Conservation (phyloP, 2,888 invertebrate species). For the Dasysyrphus albostriatus region DNA sequence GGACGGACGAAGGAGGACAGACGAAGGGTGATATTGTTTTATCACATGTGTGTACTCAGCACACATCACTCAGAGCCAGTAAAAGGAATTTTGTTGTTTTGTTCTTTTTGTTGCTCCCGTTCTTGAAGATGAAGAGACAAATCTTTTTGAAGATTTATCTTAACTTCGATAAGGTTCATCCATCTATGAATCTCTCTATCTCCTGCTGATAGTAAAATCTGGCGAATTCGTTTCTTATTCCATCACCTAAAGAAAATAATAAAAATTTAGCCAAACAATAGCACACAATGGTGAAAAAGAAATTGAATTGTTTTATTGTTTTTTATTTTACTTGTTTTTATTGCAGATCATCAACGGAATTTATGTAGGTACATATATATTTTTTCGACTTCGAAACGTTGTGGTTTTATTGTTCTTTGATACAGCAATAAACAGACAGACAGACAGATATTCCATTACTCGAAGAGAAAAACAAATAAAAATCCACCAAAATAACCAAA, state of each 20-base stretch:
- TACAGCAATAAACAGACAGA: constrained; percentile 20
- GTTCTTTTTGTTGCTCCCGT: constrained; percentile 25
- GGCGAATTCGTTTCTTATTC: constrained; percentile 5
- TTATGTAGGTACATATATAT: neutral
- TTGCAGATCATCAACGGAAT: constrained; percentile 36
- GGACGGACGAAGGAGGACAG: constrained; percentile 4
- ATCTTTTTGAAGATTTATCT: constrained; percentile 28
- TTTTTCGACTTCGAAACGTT: neutral
- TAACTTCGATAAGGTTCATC: constrained; percentile 30
- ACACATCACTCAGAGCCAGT: constrained; percentile 20
- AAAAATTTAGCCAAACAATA: constrained; percentile 15
- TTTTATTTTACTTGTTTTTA: neutral
- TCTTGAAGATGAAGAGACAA: constrained; percentile 19
- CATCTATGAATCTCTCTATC: constrained; percentile 15
- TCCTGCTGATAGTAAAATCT: constrained; percentile 5
- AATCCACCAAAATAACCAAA: constrained; percentile 57
- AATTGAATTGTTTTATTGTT: constrained; percentile 23
- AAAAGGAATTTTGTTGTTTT: constrained; percentile 31
- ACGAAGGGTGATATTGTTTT: constrained; percentile 46
- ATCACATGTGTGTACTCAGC: constrained; percentile 64
- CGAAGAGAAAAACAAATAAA: constrained; percentile 53
- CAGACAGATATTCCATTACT: constrained; percentile 24
- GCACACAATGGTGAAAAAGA: constrained; percentile 1
- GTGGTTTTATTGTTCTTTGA: constrained; percentile 45
- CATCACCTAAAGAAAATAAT: constrained; percentile 1